Base-by-base conservation (phyloP, 2,113 vertebrate species). In the Thamnaconus septentrionalis region DNA sequence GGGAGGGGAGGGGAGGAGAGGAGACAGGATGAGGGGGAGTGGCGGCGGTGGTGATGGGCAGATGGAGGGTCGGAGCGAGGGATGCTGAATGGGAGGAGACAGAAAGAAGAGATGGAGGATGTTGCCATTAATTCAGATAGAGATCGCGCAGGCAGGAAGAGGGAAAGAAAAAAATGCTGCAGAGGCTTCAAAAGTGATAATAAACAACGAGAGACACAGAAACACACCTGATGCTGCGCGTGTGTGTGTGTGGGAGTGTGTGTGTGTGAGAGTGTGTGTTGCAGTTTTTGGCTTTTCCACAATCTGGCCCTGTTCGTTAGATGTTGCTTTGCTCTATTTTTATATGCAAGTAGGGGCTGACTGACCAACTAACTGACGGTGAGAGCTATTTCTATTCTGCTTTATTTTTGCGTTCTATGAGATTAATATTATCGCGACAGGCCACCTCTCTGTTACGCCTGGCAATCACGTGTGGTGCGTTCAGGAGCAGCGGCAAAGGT, bases 271-370 rank as follows among this genome's bases (percentile, higher is more conserved):
- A 44, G 55, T 55, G 44, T 56, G 61, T 65, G 50, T 66, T 49
- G n/a, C 8, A 1, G 9, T 61, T 12, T 73, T 0, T 57, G 70
- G 6, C 3, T 31, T 54, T 3, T 40, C 6, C 5, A 40, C 6
- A 18, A 41, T 9, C 39, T 41, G 72, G 80, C 79, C 83, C 66
- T 80, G 78, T 80, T 71, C 80, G 71, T 89, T 90, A 53, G 85
- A 86, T 82, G 73, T 91, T 93, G 59, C 73, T 90, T 92, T 91
- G 89, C 81, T 92, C 84, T 92, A 93, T 93, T 93, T 93, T 92
- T 92, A 82, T 92, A 93, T 91, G 88, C 91, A 92, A 61, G 89
- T 90, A 92, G 6, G 73, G 82, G 87, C 86, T 77, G 18, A 31
- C 18, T 31, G 18, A 31, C 18, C 2, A 31, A 62, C 18, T 31